Conservation (phyloP, 2,113 vertebrate genomes). For the Atlantisia rogersi region DNA sequence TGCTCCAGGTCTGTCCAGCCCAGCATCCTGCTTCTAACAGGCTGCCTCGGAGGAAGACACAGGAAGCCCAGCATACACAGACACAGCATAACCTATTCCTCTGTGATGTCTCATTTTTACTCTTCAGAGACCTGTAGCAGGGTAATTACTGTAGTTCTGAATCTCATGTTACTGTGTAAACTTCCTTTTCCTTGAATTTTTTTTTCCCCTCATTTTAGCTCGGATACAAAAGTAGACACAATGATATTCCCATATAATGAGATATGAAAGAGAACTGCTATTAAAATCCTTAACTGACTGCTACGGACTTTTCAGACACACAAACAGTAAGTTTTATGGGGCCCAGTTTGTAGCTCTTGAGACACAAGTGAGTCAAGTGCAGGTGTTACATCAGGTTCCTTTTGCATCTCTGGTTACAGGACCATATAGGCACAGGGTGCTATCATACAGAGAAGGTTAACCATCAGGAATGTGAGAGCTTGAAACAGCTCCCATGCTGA, state of each 20-base stretch:
- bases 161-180: slow-evolving; percentile 32
- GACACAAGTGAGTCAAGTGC: background rate
- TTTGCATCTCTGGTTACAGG: background rate
- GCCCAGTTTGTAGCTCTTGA: background rate
- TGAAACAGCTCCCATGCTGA: background rate
- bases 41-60: background rate
- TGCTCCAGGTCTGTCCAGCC: background rate
- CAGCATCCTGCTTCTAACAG: background rate
- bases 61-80: background rate
- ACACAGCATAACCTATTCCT: slow-evolving; percentile 52
- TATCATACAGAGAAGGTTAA: background rate
- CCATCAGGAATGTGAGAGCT: background rate
- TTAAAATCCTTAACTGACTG: background rate
- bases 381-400: background rate
- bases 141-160: slow-evolving; percentile 18
- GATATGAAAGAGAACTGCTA: background rate
- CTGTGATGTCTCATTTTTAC: slow-evolving; percentile 13
- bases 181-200: background rate
- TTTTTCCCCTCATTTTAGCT: background rate
- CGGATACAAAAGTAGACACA: background rate
- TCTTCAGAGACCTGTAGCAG: background rate
- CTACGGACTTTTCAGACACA: background rate
- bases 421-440: fast-evolving
- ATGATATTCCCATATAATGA: background rate
- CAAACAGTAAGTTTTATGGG: background rate